Evolutionary conservation across 1,140 invertebrate genomes (phyloP), one percentile per base, ranked within the genome.

Genomic region (Rhopalosiphum maidis): DNA sequence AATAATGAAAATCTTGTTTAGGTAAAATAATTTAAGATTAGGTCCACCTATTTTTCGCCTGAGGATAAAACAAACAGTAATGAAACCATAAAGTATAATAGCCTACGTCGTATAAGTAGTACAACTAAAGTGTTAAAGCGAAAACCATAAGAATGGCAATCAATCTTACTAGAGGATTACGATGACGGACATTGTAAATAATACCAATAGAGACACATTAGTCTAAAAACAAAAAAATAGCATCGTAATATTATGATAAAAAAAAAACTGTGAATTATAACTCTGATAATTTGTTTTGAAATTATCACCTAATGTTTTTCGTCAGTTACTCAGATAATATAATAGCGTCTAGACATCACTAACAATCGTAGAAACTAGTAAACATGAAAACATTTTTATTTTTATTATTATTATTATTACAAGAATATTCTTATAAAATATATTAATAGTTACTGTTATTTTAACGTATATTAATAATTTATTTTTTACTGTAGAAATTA

Each of bases 171-270:
- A 68, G 60, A 68, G 30, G 60, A 68, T 68, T 68, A 68, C 60
- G 60, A 68, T 68, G 60, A 68, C 60, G 60, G 60, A n/a, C 60
- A 68, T 68, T 68, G 60, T 68, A 68, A n/a, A 68, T 68, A 68
- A 68, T 68, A 68, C 60, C 60, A 11, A 68, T 68, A 68, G 60
- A 30, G 30, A 68, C 60, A 68, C 11, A 68, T n/a, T n/a, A 68
- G 60, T 15, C 30, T 15, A 68, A 68, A n/a, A 60, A 54, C 21
- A 54, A 54, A 60, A 68, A 68, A 60, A 68, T 30, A n/a, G 11
- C 9, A 68, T 1, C 30, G 30, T 30, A 30, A 30, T 68, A 68
- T 68, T 68, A 68, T 68, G 60, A 68, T 68, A 68, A n/a, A n/a
- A 68, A 51, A 68, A 68, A 68, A 68, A 9, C 55, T 2, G 2